Evolutionary conservation across 2,888 invertebrate genomes (phyloP).

Genomic region (Phaonia tiefii): DNA sequence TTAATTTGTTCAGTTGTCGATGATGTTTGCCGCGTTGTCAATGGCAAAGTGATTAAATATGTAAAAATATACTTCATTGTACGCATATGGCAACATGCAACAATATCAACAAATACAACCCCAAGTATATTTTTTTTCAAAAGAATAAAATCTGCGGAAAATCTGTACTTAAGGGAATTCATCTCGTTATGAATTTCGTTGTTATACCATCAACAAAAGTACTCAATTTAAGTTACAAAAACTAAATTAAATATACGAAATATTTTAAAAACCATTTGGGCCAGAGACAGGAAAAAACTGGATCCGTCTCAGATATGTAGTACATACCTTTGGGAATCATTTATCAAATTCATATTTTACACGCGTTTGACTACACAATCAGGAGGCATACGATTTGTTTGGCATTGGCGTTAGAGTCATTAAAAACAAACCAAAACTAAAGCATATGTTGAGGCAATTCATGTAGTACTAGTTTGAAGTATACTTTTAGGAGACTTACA

Average conservation of each 20-base stretch:
- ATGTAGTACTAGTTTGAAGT: background rate
- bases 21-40: slow-evolving; percentile 43
- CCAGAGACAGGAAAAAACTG: too few relatives aligned
- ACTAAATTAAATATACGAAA: slow-evolving; percentile 4
- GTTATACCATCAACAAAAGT: background rate
- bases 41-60: slow-evolving; percentile 66
- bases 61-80: slow-evolving; percentile 50
- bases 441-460: background rate
- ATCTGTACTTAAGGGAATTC: slow-evolving; percentile 13
- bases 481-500: too few relatives aligned
- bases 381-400: too few relatives aligned
- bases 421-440: background rate
- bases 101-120: slow-evolving; percentile 44
- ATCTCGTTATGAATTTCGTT: background rate
- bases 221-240: background rate
- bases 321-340: background rate
- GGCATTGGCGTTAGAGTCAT: background rate
- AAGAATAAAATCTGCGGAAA: slow-evolving; percentile 1
- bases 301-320: too few relatives aligned
- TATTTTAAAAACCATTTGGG: too few relatives aligned
- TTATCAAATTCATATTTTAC: background rate
- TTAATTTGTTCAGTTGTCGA: slow-evolving; percentile 21
- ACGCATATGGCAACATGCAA: slow-evolving; percentile 50
- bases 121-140: background rate
- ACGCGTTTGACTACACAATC: background rate